Percentiles rank a stretch among this genome's conserved stretches.
Conservation (phyloP, 2,888 invertebrate genomes). For the Polyommatus icarus region DNA sequence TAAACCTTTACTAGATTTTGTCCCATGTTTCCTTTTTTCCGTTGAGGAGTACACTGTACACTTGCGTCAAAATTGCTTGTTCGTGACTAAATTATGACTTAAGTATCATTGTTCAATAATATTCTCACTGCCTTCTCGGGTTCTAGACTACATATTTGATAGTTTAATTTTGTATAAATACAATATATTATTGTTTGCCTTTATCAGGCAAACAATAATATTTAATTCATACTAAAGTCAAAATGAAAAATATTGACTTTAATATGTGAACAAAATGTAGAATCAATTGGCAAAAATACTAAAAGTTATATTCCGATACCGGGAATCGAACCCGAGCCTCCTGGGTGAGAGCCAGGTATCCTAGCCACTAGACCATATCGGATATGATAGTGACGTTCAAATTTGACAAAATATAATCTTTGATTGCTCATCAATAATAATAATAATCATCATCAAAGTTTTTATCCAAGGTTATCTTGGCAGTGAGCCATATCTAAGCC, state of each 20-base stretch:
- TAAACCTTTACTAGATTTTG: not conserved
- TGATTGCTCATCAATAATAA: not conserved
- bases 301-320: slow-evolving; percentile 71
- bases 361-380: slow-evolving; percentile 85
- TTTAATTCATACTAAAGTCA: no score
- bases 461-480: no score
- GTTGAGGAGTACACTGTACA: not conserved
- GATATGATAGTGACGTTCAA: slow-evolving; percentile 44
- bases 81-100: no score
- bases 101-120: no score
- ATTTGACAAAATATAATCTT: not conserved
- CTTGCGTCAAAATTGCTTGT: not conserved
- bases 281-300: no score
- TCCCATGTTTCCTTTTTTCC: not conserved
- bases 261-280: no score
- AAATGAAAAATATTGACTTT: no score
- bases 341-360: slow-evolving; percentile 86
- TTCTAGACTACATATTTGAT: no score
- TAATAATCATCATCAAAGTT: not conserved
- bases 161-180: no score
- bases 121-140: no score
- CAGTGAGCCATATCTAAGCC: not conserved
- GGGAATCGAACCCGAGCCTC: slow-evolving; percentile 87
- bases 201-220: no score
- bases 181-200: no score